Conservation (phyloP, 2,797 vertebrate genomes). For the Falco columbarius region DNA sequence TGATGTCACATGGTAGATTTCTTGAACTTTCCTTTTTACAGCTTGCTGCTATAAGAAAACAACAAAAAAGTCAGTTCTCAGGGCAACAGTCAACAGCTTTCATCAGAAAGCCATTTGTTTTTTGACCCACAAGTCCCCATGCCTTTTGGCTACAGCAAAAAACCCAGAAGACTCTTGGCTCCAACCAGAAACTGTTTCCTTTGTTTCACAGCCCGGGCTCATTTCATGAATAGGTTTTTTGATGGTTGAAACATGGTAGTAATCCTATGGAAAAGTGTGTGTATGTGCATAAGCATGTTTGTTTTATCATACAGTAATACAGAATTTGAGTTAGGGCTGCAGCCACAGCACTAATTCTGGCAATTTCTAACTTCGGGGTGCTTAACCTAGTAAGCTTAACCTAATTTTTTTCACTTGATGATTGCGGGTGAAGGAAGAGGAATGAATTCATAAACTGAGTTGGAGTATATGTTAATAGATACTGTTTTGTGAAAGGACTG, state of each 20-base stretch:
- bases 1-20: constrained; percentile 53
- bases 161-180: neutral
- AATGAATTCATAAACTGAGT: neutral
- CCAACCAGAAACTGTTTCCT: neutral
- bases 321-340: neutral
- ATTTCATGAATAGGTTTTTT: neutral
- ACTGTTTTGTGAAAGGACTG: neutral
- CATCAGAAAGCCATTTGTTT: neutral
- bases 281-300: neutral
- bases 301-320: neutral
- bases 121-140: neutral
- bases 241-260: neutral
- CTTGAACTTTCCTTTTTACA: constrained; percentile 2
- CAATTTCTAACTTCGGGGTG: neutral
- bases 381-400: neutral
- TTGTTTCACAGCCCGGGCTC: neutral
- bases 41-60: neutral
- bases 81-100: neutral
- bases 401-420: neutral
- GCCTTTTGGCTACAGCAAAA: neutral
- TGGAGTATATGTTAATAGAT: neutral
- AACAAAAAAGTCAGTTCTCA: neutral
- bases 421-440: neutral
- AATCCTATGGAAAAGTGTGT: neutral
- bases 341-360: neutral